phyloP scores from a whole-genome alignment of 2,888 invertebrate genomes.

The Lottia gigantea region DNA sequence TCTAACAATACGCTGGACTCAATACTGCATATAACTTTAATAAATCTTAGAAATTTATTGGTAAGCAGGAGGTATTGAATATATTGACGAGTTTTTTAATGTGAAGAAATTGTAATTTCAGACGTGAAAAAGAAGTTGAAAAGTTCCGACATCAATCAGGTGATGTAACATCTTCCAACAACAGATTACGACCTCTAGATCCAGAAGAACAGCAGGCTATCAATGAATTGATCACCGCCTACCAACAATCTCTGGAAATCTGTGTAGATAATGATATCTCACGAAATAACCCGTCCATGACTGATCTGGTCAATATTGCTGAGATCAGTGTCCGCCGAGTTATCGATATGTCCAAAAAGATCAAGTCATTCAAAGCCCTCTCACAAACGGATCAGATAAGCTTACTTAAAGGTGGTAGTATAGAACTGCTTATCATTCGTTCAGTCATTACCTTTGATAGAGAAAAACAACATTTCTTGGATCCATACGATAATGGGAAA shows the following conservation, averaged over 20 bases:
- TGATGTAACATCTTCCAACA: slow-evolving; percentile 51
- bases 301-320: slow-evolving; percentile 67
- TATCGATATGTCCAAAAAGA: slow-evolving; percentile 75
- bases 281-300: slow-evolving; percentile 55
- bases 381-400: slow-evolving; percentile 94
- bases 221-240: slow-evolving; percentile 62
- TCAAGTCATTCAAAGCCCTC: slow-evolving; percentile 87
- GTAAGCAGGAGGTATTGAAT: too few relatives aligned
- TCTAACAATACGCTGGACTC: too few relatives aligned
- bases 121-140: slow-evolving; percentile 24
- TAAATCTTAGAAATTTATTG: too few relatives aligned
- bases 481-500: slow-evolving; percentile 69
- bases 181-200: slow-evolving; percentile 45
- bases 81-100: neutral
- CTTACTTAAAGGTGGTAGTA: slow-evolving; percentile 92
- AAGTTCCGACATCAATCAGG: slow-evolving; percentile 39
- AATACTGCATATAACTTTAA: too few relatives aligned
- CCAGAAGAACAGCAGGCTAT: slow-evolving; percentile 61
- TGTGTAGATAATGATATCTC: slow-evolving; percentile 60
- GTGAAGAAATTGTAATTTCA: slow-evolving; percentile 14
- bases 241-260: slow-evolving; percentile 64
- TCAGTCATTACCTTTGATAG: slow-evolving; percentile 94
- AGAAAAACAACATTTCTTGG: slow-evolving; percentile 89
- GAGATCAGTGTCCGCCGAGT: slow-evolving; percentile 78
- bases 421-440: slow-evolving; percentile 94